These are phyloP conservation scores for Drosophila basisetae DNA, from an alignment of 2,888 invertebrate species.

Conservation along the genomic window DNA sequence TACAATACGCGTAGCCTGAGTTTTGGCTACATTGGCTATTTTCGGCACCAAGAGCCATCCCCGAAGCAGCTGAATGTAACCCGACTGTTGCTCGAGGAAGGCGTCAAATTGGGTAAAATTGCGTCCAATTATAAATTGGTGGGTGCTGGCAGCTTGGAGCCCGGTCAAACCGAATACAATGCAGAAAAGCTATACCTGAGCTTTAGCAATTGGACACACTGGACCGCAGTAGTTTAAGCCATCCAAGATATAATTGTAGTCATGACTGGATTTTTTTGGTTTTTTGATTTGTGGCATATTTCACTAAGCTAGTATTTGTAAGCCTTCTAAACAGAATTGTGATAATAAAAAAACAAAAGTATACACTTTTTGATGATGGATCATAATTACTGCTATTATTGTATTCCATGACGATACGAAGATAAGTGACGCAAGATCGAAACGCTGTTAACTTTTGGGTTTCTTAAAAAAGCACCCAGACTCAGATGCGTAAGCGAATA, in stretches of 20 bases:
- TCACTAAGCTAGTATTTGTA: constrained; percentile 33
- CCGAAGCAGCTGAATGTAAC: constrained; percentile 88
- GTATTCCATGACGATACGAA: constrained; percentile 1
- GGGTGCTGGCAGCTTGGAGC: constrained; percentile 88
- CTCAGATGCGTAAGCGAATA: constrained; percentile 7
- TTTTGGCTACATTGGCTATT: constrained; percentile 91
- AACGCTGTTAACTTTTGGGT: neutral
- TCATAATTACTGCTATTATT: neutral
- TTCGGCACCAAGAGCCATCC: constrained; percentile 86
- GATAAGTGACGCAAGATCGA: constrained; percentile 14
- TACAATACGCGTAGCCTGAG: constrained; percentile 89
- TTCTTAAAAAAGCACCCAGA: neutral
- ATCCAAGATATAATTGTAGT: constrained; percentile 21
- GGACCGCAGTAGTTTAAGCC: constrained; percentile 58
- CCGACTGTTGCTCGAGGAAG: constrained; percentile 87
- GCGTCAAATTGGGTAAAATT: constrained; percentile 88
- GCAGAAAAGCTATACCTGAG: constrained; percentile 88
- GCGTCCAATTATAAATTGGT: constrained; percentile 88
- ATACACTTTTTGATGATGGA: constrained; percentile 18
- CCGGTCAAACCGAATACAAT: constrained; percentile 89
- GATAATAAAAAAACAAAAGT: constrained; percentile 43
- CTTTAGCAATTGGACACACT: constrained; percentile 90
- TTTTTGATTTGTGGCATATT: constrained; percentile 52
- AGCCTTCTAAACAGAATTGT: constrained; percentile 49
- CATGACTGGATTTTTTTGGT: constrained; percentile 19